phyloP scores from a whole-genome alignment of 1,140 invertebrate genomes.

The Polypedilum vanderplanki region DNA sequence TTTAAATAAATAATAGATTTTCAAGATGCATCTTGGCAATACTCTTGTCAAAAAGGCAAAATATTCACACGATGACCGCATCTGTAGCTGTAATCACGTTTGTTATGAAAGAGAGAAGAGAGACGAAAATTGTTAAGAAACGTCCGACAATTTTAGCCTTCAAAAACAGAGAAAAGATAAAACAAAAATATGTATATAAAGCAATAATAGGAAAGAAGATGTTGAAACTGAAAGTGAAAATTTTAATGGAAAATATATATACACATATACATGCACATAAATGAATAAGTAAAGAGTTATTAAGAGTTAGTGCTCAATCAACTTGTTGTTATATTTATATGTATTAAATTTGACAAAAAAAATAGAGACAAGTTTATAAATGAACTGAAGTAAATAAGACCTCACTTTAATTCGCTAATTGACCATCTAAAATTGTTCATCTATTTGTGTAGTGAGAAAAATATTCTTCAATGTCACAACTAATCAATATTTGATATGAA shows the following conservation, averaged over 20 bases:
- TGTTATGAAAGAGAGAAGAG: slow-evolving; percentile 12
- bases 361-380: too few relatives aligned
- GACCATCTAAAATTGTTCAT: too few relatives aligned
- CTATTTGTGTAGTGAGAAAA: too few relatives aligned
- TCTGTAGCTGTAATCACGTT: neutral
- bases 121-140: neutral
- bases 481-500: too few relatives aligned
- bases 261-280: too few relatives aligned
- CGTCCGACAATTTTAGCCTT: slow-evolving; percentile 5
- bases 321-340: too few relatives aligned
- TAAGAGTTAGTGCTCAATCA: too few relatives aligned
- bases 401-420: too few relatives aligned
- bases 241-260: neutral
- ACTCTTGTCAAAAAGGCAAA: neutral
- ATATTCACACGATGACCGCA: neutral
- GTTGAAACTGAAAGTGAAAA: slow-evolving; percentile 18
- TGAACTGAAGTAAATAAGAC: too few relatives aligned
- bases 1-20: neutral
- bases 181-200: neutral
- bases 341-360: too few relatives aligned
- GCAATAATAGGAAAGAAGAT: neutral
- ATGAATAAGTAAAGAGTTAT: too few relatives aligned
- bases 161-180: neutral
- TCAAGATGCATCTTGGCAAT: slow-evolving; percentile 11
- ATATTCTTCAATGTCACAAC: too few relatives aligned